Evolutionary conservation across 2,113 vertebrate genomes (phyloP).

Genomic region (Pelodiscus sinensis): DNA sequence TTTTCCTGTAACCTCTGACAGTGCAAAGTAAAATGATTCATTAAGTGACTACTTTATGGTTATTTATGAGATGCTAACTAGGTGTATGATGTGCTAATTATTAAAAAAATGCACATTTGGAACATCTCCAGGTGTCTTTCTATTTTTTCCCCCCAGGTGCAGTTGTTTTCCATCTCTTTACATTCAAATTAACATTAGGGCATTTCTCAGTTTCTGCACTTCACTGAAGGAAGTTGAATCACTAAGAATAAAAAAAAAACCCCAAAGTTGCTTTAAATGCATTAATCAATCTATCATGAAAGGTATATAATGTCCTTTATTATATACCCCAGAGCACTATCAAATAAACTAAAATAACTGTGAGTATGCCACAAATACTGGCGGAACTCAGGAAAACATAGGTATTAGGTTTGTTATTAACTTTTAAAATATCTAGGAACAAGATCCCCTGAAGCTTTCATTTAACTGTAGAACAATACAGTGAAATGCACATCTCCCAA

Average conservation of each 20-base stretch:
- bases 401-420: neutral
- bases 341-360: neutral
- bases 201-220: conserved; percentile 29
- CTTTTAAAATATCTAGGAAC: neutral
- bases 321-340: neutral
- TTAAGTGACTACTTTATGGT: conserved; percentile 79
- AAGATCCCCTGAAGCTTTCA: neutral
- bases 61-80: conserved; percentile 87
- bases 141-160: conserved; percentile 63
- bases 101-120: conserved; percentile 79
- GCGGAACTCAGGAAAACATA: neutral
- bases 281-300: neutral
- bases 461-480: neutral
- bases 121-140: conserved; percentile 76
- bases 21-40: conserved; percentile 78
- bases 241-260: neutral
- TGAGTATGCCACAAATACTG: neutral
- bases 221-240: neutral
- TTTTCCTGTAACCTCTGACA: conserved; percentile 80
- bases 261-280: neutral
- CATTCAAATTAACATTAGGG: conserved; percentile 50
- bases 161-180: conserved; percentile 62
- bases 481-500: neutral
- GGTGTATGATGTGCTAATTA: conserved; percentile 82
- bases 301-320: neutral